Base-by-base conservation (phyloP, 2,113 vertebrate species). In the Benitochromis conjunctus region DNA sequence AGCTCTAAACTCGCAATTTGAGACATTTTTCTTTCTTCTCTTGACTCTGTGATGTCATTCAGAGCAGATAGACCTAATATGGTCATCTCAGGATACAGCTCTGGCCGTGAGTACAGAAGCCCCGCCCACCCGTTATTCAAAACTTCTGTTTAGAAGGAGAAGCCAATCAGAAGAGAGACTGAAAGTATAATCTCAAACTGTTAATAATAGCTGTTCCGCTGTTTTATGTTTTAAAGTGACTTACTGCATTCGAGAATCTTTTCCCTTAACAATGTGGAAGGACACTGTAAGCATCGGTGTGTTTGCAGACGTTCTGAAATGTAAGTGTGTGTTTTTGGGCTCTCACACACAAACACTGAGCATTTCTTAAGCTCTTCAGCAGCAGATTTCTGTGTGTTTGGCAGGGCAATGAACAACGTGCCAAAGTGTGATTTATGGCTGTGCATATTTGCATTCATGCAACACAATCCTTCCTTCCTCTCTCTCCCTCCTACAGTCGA, bases 401-500 rank as follows among this genome's bases (percentile, higher is more conserved):
- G 66, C 86, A 88, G 57, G 53, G 57, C 86, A 83, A 83, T 3
- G 43, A 89, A 82, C 89, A 92, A 82, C 21, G 18, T 85, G 77
- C 86, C 85, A 86, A 83, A 86, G 56, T 87, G 89, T 88, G 91
- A 93, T 94, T 94, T 89, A 93, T 90, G 84, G 84, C 84, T 66
- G 78, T 86, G 81, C 87, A 90, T 93, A 91, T 87, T 92, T 92
- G 86, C 89, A 76, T 91, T 94, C 86, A 91, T 82, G 86, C 86
- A 94, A 94, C 91, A 86, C 31, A 88, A 88, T 91, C 93, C 83
- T 88, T 91, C 84, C 91, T 90, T 88, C 88, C 80, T 89, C 57
- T 78, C 86, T 82, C 43, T 74, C 51, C 86, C 55, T 82, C 85
- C 81, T 12, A 0, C 92, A 98, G 97, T 98, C 31, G 97, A 98